Percentiles rank a stretch among this genome's conserved stretches.
Evolutionary conservation across 2,888 invertebrate genomes (phyloP).

Genomic region (Agriotes lineatus): DNA sequence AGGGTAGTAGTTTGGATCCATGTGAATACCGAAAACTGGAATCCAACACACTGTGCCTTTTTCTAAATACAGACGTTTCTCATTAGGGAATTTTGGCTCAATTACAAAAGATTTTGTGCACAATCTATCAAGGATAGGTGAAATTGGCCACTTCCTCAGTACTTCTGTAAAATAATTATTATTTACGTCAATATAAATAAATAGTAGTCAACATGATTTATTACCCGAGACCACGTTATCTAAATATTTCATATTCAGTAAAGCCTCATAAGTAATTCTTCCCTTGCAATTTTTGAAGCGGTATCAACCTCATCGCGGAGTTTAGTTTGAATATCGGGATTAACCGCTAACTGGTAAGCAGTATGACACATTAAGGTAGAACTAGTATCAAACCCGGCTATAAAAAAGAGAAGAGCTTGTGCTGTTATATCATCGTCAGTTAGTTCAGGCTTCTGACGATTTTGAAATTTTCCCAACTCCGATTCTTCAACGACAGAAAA

Average conservation of each 20-base stretch:
- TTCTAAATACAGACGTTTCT: neutral
- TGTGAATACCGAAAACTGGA: neutral
- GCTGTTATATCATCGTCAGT: constrained; percentile 69
- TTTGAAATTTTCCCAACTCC: too few relatives aligned
- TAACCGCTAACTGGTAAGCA: constrained; percentile 70
- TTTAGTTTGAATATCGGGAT: constrained; percentile 71
- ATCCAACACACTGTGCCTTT: neutral
- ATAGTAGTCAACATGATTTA: too few relatives aligned
- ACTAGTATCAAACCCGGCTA: constrained; percentile 69
- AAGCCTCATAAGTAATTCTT: constrained; percentile 50
- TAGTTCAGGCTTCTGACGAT: too few relatives aligned
- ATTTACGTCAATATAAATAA: too few relatives aligned
- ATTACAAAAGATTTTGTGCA: neutral
- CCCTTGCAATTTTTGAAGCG: constrained; percentile 31
- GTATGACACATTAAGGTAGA: constrained; percentile 68
- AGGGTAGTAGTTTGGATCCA: constrained; percentile 9
- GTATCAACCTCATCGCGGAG: constrained; percentile 70
- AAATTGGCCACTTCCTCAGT: neutral
- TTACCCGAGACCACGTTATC: constrained; percentile 52
- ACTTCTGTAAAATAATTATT: neutral
- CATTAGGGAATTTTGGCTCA: neutral
- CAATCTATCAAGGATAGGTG: neutral
- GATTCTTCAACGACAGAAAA: too few relatives aligned
- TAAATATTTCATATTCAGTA: constrained; percentile 55
- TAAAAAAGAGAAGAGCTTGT: constrained; percentile 69